Evolutionary conservation across 2,113 vertebrate species (phyloP), one percentile per base, ranked within the genome.

Genomic region (Callocephalon fimbriatum): DNA sequence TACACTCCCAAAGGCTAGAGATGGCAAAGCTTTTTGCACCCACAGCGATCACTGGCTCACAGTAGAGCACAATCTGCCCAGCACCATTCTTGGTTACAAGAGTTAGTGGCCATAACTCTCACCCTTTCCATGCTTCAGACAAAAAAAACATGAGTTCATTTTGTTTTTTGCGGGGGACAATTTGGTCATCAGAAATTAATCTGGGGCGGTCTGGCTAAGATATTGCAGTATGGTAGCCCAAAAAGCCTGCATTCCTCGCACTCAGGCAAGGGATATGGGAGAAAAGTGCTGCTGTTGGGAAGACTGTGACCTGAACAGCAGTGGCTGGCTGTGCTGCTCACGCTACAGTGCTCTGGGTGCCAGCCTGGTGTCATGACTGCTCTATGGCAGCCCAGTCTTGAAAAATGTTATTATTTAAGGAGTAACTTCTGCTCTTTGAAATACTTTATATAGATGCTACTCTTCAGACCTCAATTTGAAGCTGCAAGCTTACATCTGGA

Each of bases 381-480:
- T 54, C 75, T 65, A 82, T 67, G 78, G 35, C 65, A 95, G 74
- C 72, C 44, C 42, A 27, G 40, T 14, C 90, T 17, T 18, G 23
- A n/a, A 94, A 82, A 74, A 59, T 3, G 4, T 6, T 77, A 25
- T 22, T 58, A 61, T 62, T 56, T n/a, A 44, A 63, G 67, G 62
- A 74, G 54, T 89, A 50, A 58, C 54, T 90, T 70, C 87, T 96
- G 54, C 62, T 89, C 92, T 93, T 54, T 86, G 78, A 86, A 92
- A 78, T 50, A 85, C 37, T 83, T 42, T 42, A 66, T 35, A 80
- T 15, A 58, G 56, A 35, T 47, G 96, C 93, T 97, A 82, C 87
- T 97, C 82, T 94, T 89, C 62, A 67, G 72, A 77, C 63, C 82
- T 87, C 82, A 40, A 10, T 15, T 32, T 18, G 70, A 82, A 92